Percentiles rank a stretch among this genome's conserved stretches.
phyloP scores from a whole-genome alignment of 2,797 vertebrate genomes.

The Poliocrania exsul region DNA sequence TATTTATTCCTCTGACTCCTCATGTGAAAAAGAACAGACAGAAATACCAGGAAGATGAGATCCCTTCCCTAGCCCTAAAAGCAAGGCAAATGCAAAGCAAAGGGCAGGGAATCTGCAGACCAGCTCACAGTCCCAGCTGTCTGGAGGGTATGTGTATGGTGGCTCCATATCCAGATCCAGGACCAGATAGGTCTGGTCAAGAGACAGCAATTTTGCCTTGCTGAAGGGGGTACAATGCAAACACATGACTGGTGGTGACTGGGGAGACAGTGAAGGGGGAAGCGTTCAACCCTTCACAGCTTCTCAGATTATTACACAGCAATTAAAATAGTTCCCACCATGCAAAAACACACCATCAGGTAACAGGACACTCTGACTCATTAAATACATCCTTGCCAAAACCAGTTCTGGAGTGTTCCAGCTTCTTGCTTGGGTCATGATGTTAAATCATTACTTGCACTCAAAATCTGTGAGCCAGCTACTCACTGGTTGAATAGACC shows the following conservation, averaged over 20 bases:
- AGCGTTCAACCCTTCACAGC: neutral
- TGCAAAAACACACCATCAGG: neutral
- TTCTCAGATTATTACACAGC: neutral
- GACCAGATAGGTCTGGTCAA: neutral
- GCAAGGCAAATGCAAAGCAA: neutral
- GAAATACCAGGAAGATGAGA: neutral
- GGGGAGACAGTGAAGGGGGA: neutral
- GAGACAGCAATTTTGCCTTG: neutral
- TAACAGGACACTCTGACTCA: slow-evolving; percentile 10
- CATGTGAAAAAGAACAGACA: neutral
- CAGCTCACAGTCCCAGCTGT: neutral
- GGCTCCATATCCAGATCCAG: neutral
- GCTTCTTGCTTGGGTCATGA: neutral
- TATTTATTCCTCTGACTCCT: slow-evolving; percentile 7
- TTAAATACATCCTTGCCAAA: slow-evolving; percentile 1
- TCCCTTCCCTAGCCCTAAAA: neutral
- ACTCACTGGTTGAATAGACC: neutral
- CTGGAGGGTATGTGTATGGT: rapidly evolving
- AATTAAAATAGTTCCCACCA: neutral
- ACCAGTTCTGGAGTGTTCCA: neutral
- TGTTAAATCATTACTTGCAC: neutral
- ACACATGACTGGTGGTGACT: neutral
- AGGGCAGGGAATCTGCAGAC: neutral
- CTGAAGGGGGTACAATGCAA: neutral
- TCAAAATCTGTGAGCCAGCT: neutral